A percentile compares a stretch with the other conserved stretches of the same genome.
Evolutionary conservation across 1,140 invertebrate species (phyloP).

Genomic region (Portunus trituberculatus): DNA sequence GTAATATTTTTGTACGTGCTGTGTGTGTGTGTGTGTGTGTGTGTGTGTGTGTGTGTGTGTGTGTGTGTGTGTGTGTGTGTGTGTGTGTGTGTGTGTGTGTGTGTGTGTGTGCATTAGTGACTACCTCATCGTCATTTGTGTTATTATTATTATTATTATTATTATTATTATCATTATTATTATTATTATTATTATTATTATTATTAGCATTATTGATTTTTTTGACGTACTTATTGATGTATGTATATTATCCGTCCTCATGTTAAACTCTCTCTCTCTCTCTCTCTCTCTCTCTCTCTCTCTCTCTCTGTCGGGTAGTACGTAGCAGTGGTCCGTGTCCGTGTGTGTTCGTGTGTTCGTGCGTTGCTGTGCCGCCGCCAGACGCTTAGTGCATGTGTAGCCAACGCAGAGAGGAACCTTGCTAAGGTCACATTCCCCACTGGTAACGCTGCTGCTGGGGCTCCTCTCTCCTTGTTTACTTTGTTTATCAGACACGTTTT

Average conservation of each 20-base stretch:
- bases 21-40: not conserved
- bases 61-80: constrained; percentile 41
- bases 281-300: constrained; percentile 20
- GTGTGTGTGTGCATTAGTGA: not conserved
- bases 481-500: too few species aligned
- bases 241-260: not conserved
- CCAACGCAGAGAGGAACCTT: too few species aligned
- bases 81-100: not conserved
- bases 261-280: not conserved
- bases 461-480: too few species aligned
- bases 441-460: too few species aligned
- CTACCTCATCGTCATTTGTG: not conserved
- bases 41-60: constrained; percentile 26
- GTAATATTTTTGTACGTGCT: constrained; percentile 1
- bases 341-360: not conserved
- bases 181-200: constrained; percentile 26
- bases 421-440: too few species aligned
- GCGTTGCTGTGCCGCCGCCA: not conserved
- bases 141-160: not conserved
- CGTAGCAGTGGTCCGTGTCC: not conserved
- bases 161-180: constrained; percentile 15
- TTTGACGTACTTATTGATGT: not conserved
- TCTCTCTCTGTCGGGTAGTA: not conserved
- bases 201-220: not conserved
- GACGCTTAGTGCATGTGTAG: too few species aligned